Evolutionary conservation across 2,797 vertebrate species (phyloP), one percentile per base, ranked within the genome.

Genomic region (Eospalax fontanierii): DNA sequence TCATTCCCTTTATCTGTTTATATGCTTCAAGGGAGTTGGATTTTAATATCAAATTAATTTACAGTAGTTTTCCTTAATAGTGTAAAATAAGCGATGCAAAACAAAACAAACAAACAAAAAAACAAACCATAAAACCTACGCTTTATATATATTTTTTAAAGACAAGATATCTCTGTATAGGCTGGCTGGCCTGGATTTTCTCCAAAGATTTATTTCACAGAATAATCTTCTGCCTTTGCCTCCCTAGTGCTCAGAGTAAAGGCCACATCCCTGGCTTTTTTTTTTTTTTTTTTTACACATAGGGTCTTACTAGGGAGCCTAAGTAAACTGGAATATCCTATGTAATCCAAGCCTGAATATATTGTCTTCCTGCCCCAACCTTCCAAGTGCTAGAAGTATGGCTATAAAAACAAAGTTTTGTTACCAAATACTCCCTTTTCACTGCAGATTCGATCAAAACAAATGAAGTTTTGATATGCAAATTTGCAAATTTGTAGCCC

Each of bases 381-480:
- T 54, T 78, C 33, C 65, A 35, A 26, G 61, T 66, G 43, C 74
- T 89, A 16, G 16, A 33, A 38, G 22, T 6, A 11, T 46, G 75
- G 50, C 10, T 57, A 35, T 6, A 90, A 54, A 81, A 95, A 66
- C 14, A 71, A 87, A 81, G n/a, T 92, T 89, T 40, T 91, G 43
- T 74, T 92, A 63, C 4, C 66, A 43, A 70, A 73, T 26, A 83
- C 4, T 93, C 16, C 59, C 8, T 78, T 75, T 81, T 93, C 35
- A 83, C 35, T 40, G 71, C 50, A 95, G 68, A 89, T 19, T 84
- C 38, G 88, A 74, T 21, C 30, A 94, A 95, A 95, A 95, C 33
- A 91, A 93, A 85, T 33, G 90, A 93, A n/a, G n/a, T n/a, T n/a
- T n/a, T n/a, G n/a, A n/a, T n/a, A n/a, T n/a, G n/a, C n/a, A 88